These are phyloP conservation scores for Rutilus rutilus DNA, from an alignment of 2,113 vertebrate genomes.

Conservation along the genomic window DNA sequence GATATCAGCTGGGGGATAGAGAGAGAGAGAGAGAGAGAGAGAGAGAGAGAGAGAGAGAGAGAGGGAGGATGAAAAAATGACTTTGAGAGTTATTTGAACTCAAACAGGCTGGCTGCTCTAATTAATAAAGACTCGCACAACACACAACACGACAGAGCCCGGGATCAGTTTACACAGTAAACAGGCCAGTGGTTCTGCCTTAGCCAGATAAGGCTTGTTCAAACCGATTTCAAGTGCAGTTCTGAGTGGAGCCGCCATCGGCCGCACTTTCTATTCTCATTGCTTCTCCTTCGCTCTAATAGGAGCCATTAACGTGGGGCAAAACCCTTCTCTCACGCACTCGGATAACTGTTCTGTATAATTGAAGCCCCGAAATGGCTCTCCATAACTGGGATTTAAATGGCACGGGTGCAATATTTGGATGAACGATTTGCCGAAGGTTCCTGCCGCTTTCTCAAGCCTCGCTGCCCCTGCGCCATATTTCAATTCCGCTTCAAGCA, in stretches of 20 bases:
- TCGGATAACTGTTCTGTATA: slow-evolving; percentile 59
- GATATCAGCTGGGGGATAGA: slow-evolving; percentile 55
- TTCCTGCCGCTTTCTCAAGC: slow-evolving; percentile 39
- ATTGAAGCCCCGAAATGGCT: slow-evolving; percentile 49
- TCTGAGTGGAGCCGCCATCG: slow-evolving; percentile 49
- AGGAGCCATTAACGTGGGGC: slow-evolving; percentile 57
- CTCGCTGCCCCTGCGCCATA: slow-evolving; percentile 24
- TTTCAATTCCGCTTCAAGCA: background rate
- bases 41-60: slow-evolving; percentile 2
- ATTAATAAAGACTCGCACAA: slow-evolving; percentile 60
- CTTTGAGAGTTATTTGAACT: slow-evolving; percentile 61
- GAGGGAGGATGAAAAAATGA: slow-evolving; percentile 50
- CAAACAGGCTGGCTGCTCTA: slow-evolving; percentile 60
- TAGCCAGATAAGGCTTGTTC: slow-evolving; percentile 65
- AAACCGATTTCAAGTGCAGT: slow-evolving; percentile 62
- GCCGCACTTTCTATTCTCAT: slow-evolving; percentile 35
- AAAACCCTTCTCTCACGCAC: slow-evolving; percentile 45
- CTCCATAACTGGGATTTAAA: slow-evolving; percentile 43
- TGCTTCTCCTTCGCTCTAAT: slow-evolving; percentile 55
- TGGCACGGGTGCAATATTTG: slow-evolving; percentile 52
- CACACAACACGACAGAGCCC: slow-evolving; percentile 45
- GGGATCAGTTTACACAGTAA: slow-evolving; percentile 64
- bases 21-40: slow-evolving; percentile 4
- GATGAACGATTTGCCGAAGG: slow-evolving; percentile 47
- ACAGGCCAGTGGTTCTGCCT: slow-evolving; percentile 58